Evolutionary conservation across 2,113 vertebrate genomes (phyloP).

Genomic region (Megaceryle torquata): DNA sequence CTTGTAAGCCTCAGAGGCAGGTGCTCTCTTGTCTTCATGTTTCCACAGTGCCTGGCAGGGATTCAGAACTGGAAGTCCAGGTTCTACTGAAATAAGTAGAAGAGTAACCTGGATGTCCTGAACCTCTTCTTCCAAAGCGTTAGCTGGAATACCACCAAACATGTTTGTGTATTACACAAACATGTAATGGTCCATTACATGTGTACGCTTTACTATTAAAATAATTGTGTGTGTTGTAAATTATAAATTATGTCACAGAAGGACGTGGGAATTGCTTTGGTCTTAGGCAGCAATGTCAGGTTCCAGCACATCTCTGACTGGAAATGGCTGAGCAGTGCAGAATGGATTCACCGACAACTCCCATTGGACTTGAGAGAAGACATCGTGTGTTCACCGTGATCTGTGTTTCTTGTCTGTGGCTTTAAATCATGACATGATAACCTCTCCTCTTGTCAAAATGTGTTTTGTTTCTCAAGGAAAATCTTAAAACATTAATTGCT

Average conservation of each 20-base stretch:
- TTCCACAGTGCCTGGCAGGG: background rate
- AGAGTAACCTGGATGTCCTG: background rate
- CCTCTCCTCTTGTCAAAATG: background rate
- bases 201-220: background rate
- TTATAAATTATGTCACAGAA: background rate
- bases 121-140: background rate
- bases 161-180: too few relatives aligned
- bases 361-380: background rate
- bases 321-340: background rate
- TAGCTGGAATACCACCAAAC: background rate
- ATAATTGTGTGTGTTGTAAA: background rate
- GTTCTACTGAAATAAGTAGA: background rate
- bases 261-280: background rate
- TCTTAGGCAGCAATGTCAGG: background rate
- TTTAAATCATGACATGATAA: background rate
- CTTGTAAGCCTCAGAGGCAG: background rate
- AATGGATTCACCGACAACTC: background rate
- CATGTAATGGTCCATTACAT: background rate
- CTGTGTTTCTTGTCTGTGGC: slow-evolving; percentile 13
- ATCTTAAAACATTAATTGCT: background rate
- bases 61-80: background rate
- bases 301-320: background rate
- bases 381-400: background rate
- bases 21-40: background rate
- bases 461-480: background rate